A percentile compares a stretch with the other conserved stretches of the same genome.
phyloP scores from a whole-genome alignment of 1,140 invertebrate genomes.

The Forficula auricularia region DNA sequence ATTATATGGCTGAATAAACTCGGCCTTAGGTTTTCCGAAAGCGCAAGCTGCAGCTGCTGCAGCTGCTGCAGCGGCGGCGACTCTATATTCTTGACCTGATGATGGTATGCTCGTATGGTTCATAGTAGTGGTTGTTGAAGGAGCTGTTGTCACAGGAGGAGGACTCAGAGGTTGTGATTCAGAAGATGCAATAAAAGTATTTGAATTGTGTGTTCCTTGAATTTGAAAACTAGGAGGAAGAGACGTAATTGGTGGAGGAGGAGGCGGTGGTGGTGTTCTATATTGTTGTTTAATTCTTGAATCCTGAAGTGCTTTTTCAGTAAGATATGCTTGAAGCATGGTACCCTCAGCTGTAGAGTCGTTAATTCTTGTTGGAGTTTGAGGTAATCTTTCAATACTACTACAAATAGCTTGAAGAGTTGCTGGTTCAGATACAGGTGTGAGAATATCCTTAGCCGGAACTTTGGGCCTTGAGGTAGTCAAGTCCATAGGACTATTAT shows the following conservation, averaged over 20 bases:
- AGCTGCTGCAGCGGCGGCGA: conserved; percentile 11
- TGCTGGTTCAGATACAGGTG: conserved; percentile 39
- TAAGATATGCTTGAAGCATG: conserved; percentile 56
- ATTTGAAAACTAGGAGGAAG: too few species aligned
- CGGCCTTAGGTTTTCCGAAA: conserved; percentile 25
- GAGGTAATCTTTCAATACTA: conserved; percentile 32
- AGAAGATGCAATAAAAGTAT: too few species aligned
- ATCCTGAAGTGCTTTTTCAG: conserved; percentile 52
- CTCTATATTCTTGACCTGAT: conserved; percentile 2
- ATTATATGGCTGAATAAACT: conserved; percentile 29
- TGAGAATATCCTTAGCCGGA: conserved; percentile 33
- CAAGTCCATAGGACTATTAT: conserved; percentile 1
- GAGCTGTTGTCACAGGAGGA: neutral
- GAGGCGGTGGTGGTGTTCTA: conserved; percentile 1
- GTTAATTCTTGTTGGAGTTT: conserved; percentile 32
- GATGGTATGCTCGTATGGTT: neutral
- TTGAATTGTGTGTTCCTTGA: too few species aligned
- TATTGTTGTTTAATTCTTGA: conserved; percentile 49
- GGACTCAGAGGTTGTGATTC: neutral
- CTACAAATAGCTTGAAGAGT: conserved; percentile 39
- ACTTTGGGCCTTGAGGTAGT: neutral
- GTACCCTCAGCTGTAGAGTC: conserved; percentile 34
- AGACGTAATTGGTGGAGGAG: neutral
- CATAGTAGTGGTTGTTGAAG: conserved; percentile 1
- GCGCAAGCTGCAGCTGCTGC: conserved; percentile 18